Evolutionary conservation across 2,797 vertebrate genomes (phyloP).

Genomic region (Oceanodroma leucorhoa): DNA sequence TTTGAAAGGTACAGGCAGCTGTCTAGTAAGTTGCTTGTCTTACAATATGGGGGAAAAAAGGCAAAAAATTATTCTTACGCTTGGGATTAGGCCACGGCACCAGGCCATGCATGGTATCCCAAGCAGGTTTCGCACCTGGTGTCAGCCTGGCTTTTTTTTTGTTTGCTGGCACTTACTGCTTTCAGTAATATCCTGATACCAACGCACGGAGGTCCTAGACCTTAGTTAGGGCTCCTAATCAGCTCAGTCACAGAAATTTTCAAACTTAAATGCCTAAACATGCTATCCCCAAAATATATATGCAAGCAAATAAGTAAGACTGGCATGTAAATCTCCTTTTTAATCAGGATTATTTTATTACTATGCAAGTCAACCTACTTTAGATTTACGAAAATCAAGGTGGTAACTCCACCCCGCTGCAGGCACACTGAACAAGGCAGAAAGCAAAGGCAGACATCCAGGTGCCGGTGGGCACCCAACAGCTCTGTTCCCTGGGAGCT

Average conservation of each 20-base stretch:
- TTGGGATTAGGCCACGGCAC: neutral
- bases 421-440: neutral
- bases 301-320: neutral
- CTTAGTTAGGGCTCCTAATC: neutral
- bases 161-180: neutral
- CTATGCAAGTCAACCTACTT: neutral
- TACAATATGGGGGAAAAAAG: neutral
- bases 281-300: neutral
- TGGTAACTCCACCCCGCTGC: neutral
- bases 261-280: neutral
- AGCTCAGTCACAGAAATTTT: neutral
- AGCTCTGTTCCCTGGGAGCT: neutral
- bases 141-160: neutral
- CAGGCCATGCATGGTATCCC: neutral
- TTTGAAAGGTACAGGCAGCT: neutral
- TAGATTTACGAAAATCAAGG: neutral
- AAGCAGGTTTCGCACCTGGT: neutral
- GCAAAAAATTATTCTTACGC: neutral
- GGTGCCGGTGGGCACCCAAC: accelerated
- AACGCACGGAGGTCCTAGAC: neutral
- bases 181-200: neutral
- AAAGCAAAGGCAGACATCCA: neutral
- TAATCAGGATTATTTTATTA: neutral
- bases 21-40: neutral
- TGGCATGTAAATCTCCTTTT: neutral